phyloP scores from a whole-genome alignment of 1,140 invertebrate species.

The Grapholita molesta region DNA sequence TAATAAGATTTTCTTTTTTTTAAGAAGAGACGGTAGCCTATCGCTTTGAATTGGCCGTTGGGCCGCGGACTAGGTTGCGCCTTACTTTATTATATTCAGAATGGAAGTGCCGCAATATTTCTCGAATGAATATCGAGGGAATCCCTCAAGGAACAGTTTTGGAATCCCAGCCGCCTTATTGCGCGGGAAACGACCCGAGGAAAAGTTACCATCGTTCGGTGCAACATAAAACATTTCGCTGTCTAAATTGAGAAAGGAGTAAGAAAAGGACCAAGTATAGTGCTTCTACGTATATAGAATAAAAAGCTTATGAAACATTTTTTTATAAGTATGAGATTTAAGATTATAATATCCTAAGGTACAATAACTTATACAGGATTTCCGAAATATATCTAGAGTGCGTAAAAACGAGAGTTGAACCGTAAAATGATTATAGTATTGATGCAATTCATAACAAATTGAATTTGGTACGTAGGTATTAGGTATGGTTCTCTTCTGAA shows the following conservation, averaged over 20 bases:
- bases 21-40: neutral
- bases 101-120: constrained; percentile 36
- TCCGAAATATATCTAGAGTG: no score
- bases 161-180: constrained; percentile 40
- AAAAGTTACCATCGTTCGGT: constrained; percentile 33
- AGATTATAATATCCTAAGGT: no score
- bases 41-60: constrained; percentile 4
- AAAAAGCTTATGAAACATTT: no score
- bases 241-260: constrained; percentile 22
- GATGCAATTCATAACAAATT: no score
- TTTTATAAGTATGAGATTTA: no score
- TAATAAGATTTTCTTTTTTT: neutral
- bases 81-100: constrained; percentile 32
- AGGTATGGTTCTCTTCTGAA: no score
- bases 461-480: no score
- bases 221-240: constrained; percentile 39
- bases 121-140: constrained; percentile 42
- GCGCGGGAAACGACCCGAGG: constrained; percentile 25
- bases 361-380: no score
- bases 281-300: neutral
- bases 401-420: no score
- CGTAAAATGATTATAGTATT: no score
- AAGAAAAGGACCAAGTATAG: neutral
- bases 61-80: constrained; percentile 9
- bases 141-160: constrained; percentile 44